Base-by-base conservation (phyloP, 2,797 vertebrate genomes). In the Liparis tanakae region DNA sequence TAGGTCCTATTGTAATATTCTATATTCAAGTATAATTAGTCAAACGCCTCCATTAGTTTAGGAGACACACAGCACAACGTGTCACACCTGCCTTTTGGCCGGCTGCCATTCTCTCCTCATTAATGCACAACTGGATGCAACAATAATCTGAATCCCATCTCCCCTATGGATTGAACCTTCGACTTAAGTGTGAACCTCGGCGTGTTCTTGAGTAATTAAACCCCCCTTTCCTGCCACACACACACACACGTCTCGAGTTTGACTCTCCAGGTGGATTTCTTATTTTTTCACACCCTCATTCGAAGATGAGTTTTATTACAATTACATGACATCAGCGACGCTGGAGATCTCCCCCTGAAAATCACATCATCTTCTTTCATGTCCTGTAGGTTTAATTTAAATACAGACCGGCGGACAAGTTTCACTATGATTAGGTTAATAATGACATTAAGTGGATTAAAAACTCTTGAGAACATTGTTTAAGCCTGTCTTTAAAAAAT, bases 371-470 rank as follows among this genome's bases (percentile, higher is more conserved):
- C 13, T 61, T 33, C 65, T 66, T 83, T 76, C 44, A 62, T 60
- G 67, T 72, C 22, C 39, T 9, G 10, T 63, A 67, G 66, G 56
- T 63, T 36, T 71, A 6, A 64, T 80, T 78, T 80, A 64, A 12
- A 65, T 33, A 53, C 9, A 53, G 56, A 70, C 44, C 48, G 54
- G 56, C 41, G 67, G 66, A 71, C 44, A 54, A 13, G 22, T 72
- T 60, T 63, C 65, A 72, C 72, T 54, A 30, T 58, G 63, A 73
- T 72, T 78, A 80, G 67, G 20, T 14, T 54, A 76, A 57, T 66
- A 69, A 75, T 75, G 48, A 14, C 56, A 55, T 43, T 4, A 37
- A 70, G 1, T 76, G 10, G 67, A 84, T 74, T 54, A 8, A 62
- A 17, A 54, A 7, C 17, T 46, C 44, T 46, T 15, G 0, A 44